phyloP scores from a whole-genome alignment of 2,113 vertebrate species.

The Carettochelys insculpta region DNA sequence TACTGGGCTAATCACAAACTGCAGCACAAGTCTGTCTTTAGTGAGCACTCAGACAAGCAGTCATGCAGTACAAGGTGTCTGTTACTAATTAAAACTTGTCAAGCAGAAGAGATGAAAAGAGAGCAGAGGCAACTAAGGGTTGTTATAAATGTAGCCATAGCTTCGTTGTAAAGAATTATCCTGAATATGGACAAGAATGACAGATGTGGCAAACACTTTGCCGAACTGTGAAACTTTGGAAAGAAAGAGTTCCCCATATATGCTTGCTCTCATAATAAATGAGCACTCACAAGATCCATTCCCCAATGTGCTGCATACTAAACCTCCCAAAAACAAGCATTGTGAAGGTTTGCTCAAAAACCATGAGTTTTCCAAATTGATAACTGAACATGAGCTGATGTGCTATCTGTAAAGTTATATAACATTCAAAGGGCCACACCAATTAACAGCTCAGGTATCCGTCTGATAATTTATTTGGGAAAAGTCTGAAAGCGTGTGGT shows the following conservation, averaged over 20 bases:
- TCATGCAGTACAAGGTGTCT: background rate
- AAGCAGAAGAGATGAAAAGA: background rate
- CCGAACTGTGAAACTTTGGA: background rate
- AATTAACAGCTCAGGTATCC: background rate
- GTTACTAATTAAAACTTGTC: background rate
- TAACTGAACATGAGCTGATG: background rate
- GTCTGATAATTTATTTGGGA: background rate
- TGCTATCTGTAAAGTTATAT: background rate
- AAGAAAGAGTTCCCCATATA: background rate
- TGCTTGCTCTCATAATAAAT: background rate
- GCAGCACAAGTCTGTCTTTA: background rate
- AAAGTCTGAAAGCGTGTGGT: background rate
- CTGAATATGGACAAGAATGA: background rate
- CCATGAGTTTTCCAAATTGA: background rate
- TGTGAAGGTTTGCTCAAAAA: background rate
- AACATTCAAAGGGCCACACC: background rate
- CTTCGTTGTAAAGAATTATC: background rate
- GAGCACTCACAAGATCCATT: background rate
- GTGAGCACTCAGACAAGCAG: background rate
- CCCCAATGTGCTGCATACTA: background rate
- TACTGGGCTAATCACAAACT: background rate
- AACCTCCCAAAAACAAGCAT: background rate
- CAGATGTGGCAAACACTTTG: background rate
- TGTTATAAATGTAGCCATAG: background rate
- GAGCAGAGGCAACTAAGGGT: background rate